Evolutionary conservation across 1,140 invertebrate genomes (phyloP), one percentile per base, ranked within the genome.

Genomic region (Neotoxoptera formosana): DNA sequence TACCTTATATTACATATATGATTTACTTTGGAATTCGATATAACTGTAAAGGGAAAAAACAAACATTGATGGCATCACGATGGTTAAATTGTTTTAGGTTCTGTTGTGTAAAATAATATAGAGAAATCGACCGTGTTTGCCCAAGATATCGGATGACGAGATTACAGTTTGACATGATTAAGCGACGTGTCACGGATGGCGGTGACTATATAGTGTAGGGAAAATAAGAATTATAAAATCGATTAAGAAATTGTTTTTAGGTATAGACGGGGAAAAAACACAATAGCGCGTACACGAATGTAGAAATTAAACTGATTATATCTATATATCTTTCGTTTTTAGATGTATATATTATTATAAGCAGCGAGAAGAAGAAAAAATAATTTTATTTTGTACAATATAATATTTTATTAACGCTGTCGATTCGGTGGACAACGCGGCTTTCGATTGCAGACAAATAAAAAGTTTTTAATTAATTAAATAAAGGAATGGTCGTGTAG

Each of bases 11-110:
- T 89, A 48, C 30, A 89, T 56, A 89, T 41, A 89, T 53, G 7
- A 89, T 89, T 89, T 89, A 56, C 87, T 56, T 51, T 89, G 87
- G n/a, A 89, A 89, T 89, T 89, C 87, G 87, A 89, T 89, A 89
- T 89, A 41, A 53, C n/a, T 89, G 48, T 87, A 47, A 48, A 51
- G 36, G 87, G 87, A 56, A 89, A 88, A 47, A 86, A 86, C 30
- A 86, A 51, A 36, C 34, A 53, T 36, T 41, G 23, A 48, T 23
- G n/a, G 60, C 30, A 76, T 76, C 60, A n/a, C 30, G 20, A 51
- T 30, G 20, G n/a, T 89, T 34, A 47, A 87, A 87, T 87, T n/a
- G 30, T 87, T 34, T 48, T n/a, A 34, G 30, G 30, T 87, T 87
- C 86, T 48, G 86, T 48, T n/a, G 86, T 25, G 47, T 87, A 48